Evolutionary conservation across 35 echinoderm and acorn worm species (phyloP).

Genomic region (Apostichopus japonicus): DNA sequence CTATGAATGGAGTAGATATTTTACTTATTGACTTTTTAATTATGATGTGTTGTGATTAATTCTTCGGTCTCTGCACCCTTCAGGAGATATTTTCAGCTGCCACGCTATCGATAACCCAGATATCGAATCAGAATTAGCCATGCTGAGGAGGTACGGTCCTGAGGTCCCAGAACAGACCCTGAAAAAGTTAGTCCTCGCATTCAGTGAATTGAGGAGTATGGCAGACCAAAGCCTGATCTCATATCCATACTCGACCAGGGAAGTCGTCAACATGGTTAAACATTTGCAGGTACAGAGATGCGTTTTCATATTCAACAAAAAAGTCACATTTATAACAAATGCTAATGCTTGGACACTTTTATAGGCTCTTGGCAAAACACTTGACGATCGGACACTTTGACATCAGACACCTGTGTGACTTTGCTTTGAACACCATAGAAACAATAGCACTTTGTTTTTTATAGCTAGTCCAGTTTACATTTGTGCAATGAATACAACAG

Average conservation of each 20-base stretch:
- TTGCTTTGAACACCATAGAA: too few species aligned
- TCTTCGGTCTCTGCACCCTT: background rate
- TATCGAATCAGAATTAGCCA: conserved; percentile 94
- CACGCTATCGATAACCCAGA: conserved; percentile 97
- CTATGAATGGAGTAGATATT: background rate
- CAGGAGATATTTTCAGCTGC: conserved; percentile 99
- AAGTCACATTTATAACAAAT: too few species aligned
- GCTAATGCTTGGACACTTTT: too few species aligned
- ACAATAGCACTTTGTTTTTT: too few species aligned
- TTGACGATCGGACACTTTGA: too few species aligned
- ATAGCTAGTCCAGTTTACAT: too few species aligned
- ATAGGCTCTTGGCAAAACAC: too few species aligned
- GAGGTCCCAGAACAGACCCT: conserved; percentile 83
- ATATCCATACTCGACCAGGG: conserved; percentile 98
- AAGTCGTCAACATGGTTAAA: conserved; percentile 99
- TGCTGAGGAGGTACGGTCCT: conserved; percentile 88
- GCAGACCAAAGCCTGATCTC: conserved; percentile 96
- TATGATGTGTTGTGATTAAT: background rate
- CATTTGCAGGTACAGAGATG: conserved; percentile 84
- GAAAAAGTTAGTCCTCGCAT: conserved; percentile 86
- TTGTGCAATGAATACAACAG: too few species aligned
- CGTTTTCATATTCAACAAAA: too few species aligned
- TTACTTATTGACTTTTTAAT: background rate
- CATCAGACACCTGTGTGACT: too few species aligned
- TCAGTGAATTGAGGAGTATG: conserved; percentile 86